These are phyloP conservation scores for Candidula unifasciata DNA, from an alignment of 2,888 invertebrate genomes.

Conservation along the genomic window DNA sequence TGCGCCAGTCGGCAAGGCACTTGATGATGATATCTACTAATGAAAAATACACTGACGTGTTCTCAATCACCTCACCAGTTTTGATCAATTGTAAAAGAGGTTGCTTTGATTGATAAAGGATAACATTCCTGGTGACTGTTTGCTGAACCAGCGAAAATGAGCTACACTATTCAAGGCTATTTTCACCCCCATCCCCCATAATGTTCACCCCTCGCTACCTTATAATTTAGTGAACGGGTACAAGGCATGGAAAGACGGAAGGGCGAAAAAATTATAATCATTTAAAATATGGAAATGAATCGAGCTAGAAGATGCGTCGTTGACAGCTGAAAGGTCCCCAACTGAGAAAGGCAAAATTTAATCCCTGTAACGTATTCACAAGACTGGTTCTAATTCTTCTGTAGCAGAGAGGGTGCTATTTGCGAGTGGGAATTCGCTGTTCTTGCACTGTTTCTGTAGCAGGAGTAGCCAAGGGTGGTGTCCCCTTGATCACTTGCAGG, in stretches of 20 bases:
- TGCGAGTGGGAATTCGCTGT: neutral
- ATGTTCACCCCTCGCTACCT: neutral
- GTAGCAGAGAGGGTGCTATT: neutral
- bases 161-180: neutral
- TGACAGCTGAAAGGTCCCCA: conserved; percentile 44
- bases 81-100: neutral
- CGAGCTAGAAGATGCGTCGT: conserved; percentile 9
- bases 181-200: neutral
- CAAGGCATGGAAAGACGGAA: neutral
- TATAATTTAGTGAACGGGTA: neutral
- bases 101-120: conserved; percentile 6
- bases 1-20: too few relatives aligned
- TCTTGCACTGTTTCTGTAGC: neutral
- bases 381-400: conserved; percentile 26
- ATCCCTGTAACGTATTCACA: conserved; percentile 41
- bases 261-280: conserved; percentile 19
- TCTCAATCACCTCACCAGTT: too few relatives aligned
- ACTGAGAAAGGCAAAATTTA: conserved; percentile 45
- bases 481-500: neutral
- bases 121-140: neutral
- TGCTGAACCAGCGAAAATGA: neutral
- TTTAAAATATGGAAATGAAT: conserved; percentile 45
- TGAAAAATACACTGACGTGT: too few relatives aligned
- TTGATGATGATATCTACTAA: too few relatives aligned
- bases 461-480: conserved; percentile 22